Evolutionary conservation across 2,888 invertebrate genomes (phyloP).

Genomic region (Noctua pronuba): DNA sequence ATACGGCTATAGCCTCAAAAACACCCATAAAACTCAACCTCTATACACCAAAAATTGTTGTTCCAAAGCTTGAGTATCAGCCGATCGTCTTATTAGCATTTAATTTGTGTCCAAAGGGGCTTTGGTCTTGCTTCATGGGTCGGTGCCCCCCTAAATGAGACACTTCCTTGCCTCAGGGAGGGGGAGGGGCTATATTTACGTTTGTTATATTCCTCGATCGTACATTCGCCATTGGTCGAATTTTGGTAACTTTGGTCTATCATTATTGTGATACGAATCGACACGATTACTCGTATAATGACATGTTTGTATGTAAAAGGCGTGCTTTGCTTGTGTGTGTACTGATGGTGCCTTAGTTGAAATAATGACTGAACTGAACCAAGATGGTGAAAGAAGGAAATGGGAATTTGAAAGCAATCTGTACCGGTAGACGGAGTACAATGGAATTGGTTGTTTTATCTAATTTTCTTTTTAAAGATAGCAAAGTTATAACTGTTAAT

Average conservation of each 20-base stretch:
- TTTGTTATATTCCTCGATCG: constrained; percentile 79
- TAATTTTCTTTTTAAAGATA: constrained; percentile 23
- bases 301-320: constrained; percentile 56
- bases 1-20: constrained; percentile 36
- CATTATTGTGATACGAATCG: constrained; percentile 66
- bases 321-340: constrained; percentile 46
- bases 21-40: constrained; percentile 67
- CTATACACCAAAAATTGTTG: constrained; percentile 69
- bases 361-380: constrained; percentile 39
- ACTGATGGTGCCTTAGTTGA: constrained; percentile 35
- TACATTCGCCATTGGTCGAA: constrained; percentile 73
- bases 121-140: constrained; percentile 82
- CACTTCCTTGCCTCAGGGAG: constrained; percentile 86
- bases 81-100: constrained; percentile 88
- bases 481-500: not conserved
- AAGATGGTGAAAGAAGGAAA: constrained; percentile 49
- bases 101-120: constrained; percentile 87
- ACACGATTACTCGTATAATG: constrained; percentile 56
- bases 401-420: constrained; percentile 40
- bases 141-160: constrained; percentile 88
- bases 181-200: constrained; percentile 80
- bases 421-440: constrained; percentile 32
- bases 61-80: constrained; percentile 73
- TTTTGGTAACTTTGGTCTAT: constrained; percentile 68
- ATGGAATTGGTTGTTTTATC: constrained; percentile 44